phyloP scores from a whole-genome alignment of 2,797 vertebrate genomes.

The Tragopan temminckii region DNA sequence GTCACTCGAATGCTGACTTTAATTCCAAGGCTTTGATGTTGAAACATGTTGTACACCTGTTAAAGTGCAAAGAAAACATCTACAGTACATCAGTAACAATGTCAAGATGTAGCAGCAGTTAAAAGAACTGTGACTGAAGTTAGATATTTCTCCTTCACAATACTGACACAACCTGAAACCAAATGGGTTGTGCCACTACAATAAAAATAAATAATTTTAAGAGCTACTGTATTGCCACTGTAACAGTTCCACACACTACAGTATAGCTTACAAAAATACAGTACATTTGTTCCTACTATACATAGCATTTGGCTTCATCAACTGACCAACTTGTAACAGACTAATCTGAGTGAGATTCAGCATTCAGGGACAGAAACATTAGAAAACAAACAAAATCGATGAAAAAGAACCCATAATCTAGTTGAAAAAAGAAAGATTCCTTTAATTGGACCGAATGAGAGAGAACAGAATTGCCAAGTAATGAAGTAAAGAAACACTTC shows the following conservation, averaged over 20 bases:
- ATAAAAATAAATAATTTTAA: not conserved
- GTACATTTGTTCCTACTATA: not conserved
- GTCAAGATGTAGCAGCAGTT: not conserved
- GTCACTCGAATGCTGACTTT: constrained; percentile 93
- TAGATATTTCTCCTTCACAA: not conserved
- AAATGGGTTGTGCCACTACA: not conserved
- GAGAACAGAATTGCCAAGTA: not conserved
- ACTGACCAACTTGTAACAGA: not conserved
- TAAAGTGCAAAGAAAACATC: constrained; percentile 23
- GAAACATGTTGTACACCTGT: constrained; percentile 98
- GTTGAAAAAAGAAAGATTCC: not conserved
- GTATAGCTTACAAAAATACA: not conserved
- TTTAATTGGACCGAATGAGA: not conserved
- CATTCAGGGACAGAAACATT: not conserved
- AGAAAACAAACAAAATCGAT: not conserved
- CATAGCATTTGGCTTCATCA: not conserved
- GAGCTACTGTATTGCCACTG: not conserved
- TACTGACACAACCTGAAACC: not conserved
- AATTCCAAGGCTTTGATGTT: constrained; percentile 92
- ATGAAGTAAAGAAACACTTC: not conserved
- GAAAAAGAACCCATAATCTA: not conserved
- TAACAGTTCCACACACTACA: not conserved
- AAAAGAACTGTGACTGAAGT: not conserved
- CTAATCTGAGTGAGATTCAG: not conserved
- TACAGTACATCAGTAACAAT: not conserved